Evolutionary conservation across 30 jellyfish, hydroid and myxozoan genomes (phyloP).

Genomic region (Hydractinia symbiolongicarpus): DNA sequence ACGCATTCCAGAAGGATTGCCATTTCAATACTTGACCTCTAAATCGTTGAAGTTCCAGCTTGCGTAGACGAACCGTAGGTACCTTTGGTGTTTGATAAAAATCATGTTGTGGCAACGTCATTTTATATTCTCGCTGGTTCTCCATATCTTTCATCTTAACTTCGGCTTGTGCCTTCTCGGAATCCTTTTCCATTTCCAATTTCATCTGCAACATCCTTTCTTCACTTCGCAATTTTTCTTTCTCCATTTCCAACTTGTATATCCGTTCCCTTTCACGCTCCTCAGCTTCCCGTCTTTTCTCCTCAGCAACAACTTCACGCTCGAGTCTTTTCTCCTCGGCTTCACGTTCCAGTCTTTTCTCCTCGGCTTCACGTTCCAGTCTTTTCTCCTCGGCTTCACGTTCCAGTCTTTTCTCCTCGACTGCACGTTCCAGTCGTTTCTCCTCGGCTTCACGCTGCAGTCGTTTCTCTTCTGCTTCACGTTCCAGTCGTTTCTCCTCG

Average conservation of each 20-base stretch:
- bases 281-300: neutral
- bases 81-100: neutral
- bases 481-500: too few species aligned
- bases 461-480: too few species aligned
- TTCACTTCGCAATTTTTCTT: neutral
- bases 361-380: neutral
- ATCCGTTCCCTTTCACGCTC: neutral
- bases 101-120: too few species aligned
- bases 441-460: too few species aligned
- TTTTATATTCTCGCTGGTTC: too few species aligned
- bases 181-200: neutral
- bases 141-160: neutral
- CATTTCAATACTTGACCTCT: constrained; percentile 13
- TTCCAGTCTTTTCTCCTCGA: too few species aligned
- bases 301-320: neutral
- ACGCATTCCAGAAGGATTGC: constrained; percentile 34
- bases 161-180: neutral
- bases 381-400: too few species aligned
- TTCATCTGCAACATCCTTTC: neutral
- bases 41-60: constrained; percentile 11
- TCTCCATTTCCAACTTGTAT: too few species aligned
- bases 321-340: neutral
- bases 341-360: neutral
- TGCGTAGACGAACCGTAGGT: constrained; percentile 22
- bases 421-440: too few species aligned